phyloP scores from a whole-genome alignment of 2,113 vertebrate genomes.

The Cepphus grylle region DNA sequence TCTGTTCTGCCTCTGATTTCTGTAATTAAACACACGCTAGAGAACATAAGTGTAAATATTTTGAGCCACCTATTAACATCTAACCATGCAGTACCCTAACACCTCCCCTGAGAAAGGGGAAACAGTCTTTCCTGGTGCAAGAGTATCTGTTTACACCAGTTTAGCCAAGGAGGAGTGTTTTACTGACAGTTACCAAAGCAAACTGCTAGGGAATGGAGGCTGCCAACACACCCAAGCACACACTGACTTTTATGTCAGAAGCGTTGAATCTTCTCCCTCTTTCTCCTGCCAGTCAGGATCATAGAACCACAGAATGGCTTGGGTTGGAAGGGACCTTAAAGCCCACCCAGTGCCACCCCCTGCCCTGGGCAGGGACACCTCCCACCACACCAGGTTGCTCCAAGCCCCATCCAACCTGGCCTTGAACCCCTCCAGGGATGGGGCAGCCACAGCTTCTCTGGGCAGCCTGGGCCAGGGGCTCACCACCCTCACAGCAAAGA shows the following conservation, averaged over 20 bases:
- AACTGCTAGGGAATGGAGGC: not conserved
- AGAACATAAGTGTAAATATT: not conserved
- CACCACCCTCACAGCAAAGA: too few relatives aligned
- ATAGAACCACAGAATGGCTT: not conserved
- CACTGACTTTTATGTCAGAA: rapidly evolving
- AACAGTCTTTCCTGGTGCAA: not conserved
- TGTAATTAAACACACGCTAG: not conserved
- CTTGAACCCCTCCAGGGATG: not conserved
- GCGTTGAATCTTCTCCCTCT: not conserved
- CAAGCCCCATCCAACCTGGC: not conserved
- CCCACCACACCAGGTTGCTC: not conserved
- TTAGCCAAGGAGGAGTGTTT: rapidly evolving
- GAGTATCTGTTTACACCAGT: not conserved
- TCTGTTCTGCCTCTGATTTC: not conserved
- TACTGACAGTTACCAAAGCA: not conserved
- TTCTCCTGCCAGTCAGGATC: not conserved
- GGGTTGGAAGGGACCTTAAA: not conserved
- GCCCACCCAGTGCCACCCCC: rapidly evolving
- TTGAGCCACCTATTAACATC: not conserved
- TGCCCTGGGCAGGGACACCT: not conserved
- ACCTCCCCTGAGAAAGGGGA: not conserved
- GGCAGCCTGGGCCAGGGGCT: too few relatives aligned
- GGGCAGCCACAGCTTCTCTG: not conserved
- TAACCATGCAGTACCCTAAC: not conserved
- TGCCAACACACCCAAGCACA: not conserved